phyloP scores from a whole-genome alignment of 2,888 invertebrate genomes.

The Caradrina clavipalpis region DNA sequence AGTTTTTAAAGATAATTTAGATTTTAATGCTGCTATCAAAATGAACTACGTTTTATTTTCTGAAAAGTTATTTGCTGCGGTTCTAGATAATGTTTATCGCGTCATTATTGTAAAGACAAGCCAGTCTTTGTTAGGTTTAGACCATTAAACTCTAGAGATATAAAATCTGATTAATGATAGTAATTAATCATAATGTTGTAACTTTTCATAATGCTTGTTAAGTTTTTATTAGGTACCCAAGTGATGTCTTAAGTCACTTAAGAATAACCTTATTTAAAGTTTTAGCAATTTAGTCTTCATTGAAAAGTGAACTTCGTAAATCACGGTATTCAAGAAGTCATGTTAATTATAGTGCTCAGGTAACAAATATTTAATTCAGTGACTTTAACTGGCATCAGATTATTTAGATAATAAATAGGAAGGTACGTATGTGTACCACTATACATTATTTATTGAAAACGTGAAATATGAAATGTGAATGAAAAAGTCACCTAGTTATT shows the following conservation, averaged over 20 bases:
- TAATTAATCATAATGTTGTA: slow-evolving; percentile 41
- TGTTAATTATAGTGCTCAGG: no score
- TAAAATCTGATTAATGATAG: slow-evolving; percentile 39
- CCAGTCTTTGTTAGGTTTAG: slow-evolving; percentile 20
- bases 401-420: no score
- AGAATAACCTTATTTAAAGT: not conserved
- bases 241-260: slow-evolving; percentile 7
- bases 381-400: no score
- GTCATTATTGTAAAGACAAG: slow-evolving; percentile 21
- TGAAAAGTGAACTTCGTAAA: not conserved
- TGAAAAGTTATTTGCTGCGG: slow-evolving; percentile 28
- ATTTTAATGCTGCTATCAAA: slow-evolving; percentile 49
- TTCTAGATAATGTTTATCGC: slow-evolving; percentile 37
- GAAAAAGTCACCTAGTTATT: no score
- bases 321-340: no score
- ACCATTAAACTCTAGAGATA: slow-evolving; percentile 20
- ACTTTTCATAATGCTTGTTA: slow-evolving; percentile 32
- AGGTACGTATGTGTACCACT: no score
- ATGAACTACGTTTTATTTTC: slow-evolving; percentile 32
- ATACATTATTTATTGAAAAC: no score
- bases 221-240: slow-evolving; percentile 7
- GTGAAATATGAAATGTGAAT: no score
- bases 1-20: slow-evolving; percentile 57
- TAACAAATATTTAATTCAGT: no score
- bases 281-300: not conserved